Conservation (phyloP, 2,888 invertebrate species). For the Netelia melanura region DNA sequence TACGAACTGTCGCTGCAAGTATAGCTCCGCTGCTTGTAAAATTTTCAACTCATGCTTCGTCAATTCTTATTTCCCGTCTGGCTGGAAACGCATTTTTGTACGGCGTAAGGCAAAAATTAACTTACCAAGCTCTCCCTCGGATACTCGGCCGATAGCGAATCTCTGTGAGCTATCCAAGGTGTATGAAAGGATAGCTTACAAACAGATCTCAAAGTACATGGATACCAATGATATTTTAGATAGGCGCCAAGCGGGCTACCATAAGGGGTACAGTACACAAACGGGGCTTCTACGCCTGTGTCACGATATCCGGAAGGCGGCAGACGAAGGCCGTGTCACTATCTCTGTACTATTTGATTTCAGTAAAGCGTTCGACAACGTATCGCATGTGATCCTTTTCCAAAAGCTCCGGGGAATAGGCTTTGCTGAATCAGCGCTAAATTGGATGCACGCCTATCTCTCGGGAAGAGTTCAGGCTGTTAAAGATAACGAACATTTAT, state of each 20-base stretch:
- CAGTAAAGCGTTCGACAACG: slow-evolving; percentile 34
- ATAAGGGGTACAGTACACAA: background rate
- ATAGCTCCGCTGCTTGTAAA: background rate
- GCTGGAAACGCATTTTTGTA: background rate
- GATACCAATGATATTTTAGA: background rate
- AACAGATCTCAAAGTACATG: background rate
- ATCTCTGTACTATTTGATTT: slow-evolving; percentile 36
- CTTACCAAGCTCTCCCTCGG: background rate
- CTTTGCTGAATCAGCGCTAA: background rate
- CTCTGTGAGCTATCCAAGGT: slow-evolving; percentile 37
- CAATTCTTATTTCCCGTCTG: background rate
- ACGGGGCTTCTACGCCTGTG: background rate
- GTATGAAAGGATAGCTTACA: background rate
- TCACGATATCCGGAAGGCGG: background rate
- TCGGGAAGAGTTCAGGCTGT: background rate
- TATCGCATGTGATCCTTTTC: background rate
- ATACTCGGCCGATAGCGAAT: slow-evolving; percentile 42
- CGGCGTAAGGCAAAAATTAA: background rate
- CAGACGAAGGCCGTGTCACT: slow-evolving; percentile 23
- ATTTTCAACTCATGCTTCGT: background rate
- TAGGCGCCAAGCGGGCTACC: slow-evolving; percentile 4
- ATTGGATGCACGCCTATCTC: background rate
- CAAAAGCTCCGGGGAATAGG: background rate
- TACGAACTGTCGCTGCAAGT: background rate
- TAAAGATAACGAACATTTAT: too few relatives aligned